Percentiles rank a stretch among this genome's conserved stretches.
phyloP scores from a whole-genome alignment of 2,888 invertebrate genomes.

The Leucoma salicis region DNA sequence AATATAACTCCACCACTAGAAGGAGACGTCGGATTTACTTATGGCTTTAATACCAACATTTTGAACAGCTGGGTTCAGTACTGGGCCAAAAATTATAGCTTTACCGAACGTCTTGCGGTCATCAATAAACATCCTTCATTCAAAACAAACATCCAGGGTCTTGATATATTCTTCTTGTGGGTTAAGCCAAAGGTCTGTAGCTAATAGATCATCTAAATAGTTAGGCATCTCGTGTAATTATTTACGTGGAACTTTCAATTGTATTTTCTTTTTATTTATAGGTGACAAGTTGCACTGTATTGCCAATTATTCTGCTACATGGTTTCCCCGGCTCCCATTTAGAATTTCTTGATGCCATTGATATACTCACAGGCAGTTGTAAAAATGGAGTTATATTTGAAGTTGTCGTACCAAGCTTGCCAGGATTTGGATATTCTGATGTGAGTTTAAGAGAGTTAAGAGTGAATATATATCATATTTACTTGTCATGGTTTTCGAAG shows the following conservation, averaged over 20 bases:
- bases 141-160: constrained; percentile 87
- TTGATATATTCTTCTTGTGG: constrained; percentile 86
- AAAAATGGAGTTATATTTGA: no score
- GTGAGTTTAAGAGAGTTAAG: no score
- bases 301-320: constrained; percentile 89
- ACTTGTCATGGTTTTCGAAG: neutral
- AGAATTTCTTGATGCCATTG: no score
- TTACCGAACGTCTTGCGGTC: constrained; percentile 82
- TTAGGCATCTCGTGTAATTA: no score
- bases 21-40: constrained; percentile 87
- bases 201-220: no score
- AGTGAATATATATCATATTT: neutral
- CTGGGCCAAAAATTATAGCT: constrained; percentile 89
- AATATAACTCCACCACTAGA: constrained; percentile 83
- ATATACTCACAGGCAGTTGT: no score
- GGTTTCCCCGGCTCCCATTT: constrained; percentile 95
- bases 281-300: no score
- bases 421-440: constrained; percentile 76
- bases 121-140: constrained; percentile 90
- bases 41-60: constrained; percentile 89
- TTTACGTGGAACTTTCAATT: no score
- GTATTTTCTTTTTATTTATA: no score
- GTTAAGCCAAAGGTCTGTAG: constrained; percentile 81
- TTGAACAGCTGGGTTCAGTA: constrained; percentile 85
- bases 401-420: constrained; percentile 81